Evolutionary conservation across 2,113 vertebrate genomes (phyloP).

Genomic region (Micronycteris hirsuta): DNA sequence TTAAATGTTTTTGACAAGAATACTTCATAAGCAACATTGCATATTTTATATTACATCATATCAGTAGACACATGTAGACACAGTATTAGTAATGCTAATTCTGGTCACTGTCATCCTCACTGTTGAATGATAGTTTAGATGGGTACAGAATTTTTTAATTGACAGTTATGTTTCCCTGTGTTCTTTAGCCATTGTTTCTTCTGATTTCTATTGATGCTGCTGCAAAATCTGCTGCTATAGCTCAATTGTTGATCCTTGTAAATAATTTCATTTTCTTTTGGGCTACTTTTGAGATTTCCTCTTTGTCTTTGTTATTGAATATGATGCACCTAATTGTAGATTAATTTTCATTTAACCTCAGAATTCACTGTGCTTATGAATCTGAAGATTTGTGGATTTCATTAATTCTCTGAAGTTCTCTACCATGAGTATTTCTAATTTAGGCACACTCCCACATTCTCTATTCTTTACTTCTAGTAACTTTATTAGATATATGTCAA

Average conservation of each 20-base stretch:
- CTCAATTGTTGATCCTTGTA: neutral
- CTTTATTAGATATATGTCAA: neutral
- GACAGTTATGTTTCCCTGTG: neutral
- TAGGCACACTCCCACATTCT: neutral
- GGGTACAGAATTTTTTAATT: slow-evolving; percentile 17
- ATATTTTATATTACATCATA: neutral
- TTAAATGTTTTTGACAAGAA: slow-evolving; percentile 21
- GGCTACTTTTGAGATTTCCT: slow-evolving; percentile 1
- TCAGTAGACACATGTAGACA: neutral
- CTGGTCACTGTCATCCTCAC: neutral
- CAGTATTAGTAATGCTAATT: neutral
- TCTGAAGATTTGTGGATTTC: slow-evolving; percentile 9
- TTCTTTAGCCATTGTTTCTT: neutral
- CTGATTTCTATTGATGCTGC: neutral
- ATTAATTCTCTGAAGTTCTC: slow-evolving; percentile 15
- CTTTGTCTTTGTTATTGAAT: neutral
- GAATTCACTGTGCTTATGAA: neutral
- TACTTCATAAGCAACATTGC: neutral
- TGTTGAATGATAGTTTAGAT: neutral
- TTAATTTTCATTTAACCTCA: neutral
- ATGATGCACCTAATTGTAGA: neutral
- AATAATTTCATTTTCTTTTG: neutral
- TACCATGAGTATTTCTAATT: neutral
- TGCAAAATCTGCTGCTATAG: neutral
- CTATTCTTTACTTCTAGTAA: neutral